Percentiles rank a stretch among this genome's conserved stretches.
These are phyloP conservation scores for Cecidostiba fungosa DNA, from an alignment of 2,888 invertebrate species.

Conservation along the genomic window DNA sequence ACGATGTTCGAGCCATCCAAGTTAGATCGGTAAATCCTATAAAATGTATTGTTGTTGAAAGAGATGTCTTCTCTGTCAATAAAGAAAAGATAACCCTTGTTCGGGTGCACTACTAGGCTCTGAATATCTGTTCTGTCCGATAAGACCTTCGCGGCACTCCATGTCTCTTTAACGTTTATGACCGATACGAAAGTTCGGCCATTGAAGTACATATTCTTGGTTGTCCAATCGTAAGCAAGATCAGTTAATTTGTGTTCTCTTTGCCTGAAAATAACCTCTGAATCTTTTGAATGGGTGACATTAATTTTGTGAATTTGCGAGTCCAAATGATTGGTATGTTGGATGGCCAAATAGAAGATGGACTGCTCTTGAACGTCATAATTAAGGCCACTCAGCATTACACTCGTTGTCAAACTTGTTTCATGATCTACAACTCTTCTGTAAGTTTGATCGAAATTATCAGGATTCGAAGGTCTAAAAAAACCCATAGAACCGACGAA, in stretches of 20 bases:
- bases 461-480: too few relatives aligned
- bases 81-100: constrained; percentile 27
- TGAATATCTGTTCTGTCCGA: not conserved
- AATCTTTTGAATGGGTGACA: too few relatives aligned
- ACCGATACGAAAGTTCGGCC: not conserved
- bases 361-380: too few relatives aligned
- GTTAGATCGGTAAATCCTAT: constrained; percentile 1
- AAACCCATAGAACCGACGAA: too few relatives aligned
- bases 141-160: not conserved
- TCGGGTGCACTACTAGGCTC: constrained; percentile 19
- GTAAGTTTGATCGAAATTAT: too few relatives aligned
- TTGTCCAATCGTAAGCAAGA: constrained; percentile 24
- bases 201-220: constrained; percentile 26
- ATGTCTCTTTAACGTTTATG: not conserved
- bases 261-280: too few relatives aligned
- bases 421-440: too few relatives aligned
- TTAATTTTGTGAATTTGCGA: too few relatives aligned
- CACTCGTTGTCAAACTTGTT: too few relatives aligned
- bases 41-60: not conserved
- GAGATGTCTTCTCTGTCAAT: not conserved
- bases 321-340: too few relatives aligned
- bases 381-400: too few relatives aligned
- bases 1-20: constrained; percentile 24
- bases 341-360: too few relatives aligned
- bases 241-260: not conserved